Conservation (phyloP, 1,140 invertebrate genomes). For the Bradysia coprophila region DNA sequence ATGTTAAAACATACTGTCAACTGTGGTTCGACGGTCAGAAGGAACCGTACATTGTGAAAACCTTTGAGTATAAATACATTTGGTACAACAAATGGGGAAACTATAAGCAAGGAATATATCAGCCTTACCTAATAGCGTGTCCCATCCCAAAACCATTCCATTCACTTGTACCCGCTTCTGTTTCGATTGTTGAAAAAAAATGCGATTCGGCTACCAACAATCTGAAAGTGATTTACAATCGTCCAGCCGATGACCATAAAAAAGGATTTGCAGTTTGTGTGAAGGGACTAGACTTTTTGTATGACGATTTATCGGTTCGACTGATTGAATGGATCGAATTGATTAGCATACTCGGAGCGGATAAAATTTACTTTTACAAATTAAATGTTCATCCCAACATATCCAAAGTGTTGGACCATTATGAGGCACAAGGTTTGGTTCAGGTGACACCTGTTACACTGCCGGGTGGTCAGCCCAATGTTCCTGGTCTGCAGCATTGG, state of each 20-base stretch:
- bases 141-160: slow-evolving; percentile 48
- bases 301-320: slow-evolving; percentile 66
- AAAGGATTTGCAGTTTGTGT: slow-evolving; percentile 81
- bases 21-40: slow-evolving; percentile 69
- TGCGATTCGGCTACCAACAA: slow-evolving; percentile 70
- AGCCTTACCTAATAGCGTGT: slow-evolving; percentile 73
- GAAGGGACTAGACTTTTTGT: slow-evolving; percentile 71
- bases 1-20: slow-evolving; percentile 57
- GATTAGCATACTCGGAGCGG: slow-evolving; percentile 61
- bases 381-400: slow-evolving; percentile 79
- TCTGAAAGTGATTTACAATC: slow-evolving; percentile 55
- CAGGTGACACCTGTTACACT: slow-evolving; percentile 63
- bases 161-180: slow-evolving; percentile 49
- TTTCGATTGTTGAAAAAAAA: slow-evolving; percentile 58
- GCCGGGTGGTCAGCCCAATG: slow-evolving; percentile 67
- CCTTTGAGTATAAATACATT: slow-evolving; percentile 64
- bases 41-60: slow-evolving; percentile 50
- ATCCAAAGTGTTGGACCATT: slow-evolving; percentile 65
- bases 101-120: slow-evolving; percentile 63
- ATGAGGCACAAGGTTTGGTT: slow-evolving; percentile 46
- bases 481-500: slow-evolving; percentile 61
- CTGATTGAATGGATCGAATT: slow-evolving; percentile 86
- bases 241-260: slow-evolving; percentile 31
- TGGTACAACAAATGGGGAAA: slow-evolving; percentile 84
- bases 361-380: slow-evolving; percentile 78